Conservation (phyloP, 2,113 vertebrate genomes). For the Psittacula cyanocephala region DNA sequence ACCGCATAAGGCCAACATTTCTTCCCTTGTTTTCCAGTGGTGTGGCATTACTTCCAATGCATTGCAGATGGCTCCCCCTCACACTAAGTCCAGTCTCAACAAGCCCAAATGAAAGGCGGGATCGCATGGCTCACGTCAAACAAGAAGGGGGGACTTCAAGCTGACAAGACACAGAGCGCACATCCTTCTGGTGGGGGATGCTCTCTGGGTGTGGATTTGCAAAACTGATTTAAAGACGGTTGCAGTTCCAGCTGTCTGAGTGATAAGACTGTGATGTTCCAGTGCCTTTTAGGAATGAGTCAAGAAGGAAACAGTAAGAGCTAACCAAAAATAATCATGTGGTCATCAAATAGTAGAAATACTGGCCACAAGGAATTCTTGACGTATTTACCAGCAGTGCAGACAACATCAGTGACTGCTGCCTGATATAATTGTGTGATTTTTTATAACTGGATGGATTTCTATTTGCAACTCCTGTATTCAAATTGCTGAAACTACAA, state of each 20-base stretch:
- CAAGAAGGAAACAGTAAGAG: slow-evolving; percentile 15
- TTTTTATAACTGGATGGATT: not conserved
- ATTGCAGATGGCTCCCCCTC: fast-evolving
- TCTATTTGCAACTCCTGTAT: not conserved
- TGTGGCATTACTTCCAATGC: not conserved
- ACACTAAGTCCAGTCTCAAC: not conserved
- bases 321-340: not conserved
- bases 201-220: not conserved
- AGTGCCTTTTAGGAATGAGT: not conserved
- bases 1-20: not conserved
- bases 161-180: not conserved
- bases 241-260: not conserved
- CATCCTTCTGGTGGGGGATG: not conserved
- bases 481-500: not conserved
- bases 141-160: fast-evolving
- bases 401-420: not conserved
- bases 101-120: not conserved
- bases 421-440: not conserved
- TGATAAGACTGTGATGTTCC: not conserved
- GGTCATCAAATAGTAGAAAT: slow-evolving; percentile 17
- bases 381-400: not conserved
- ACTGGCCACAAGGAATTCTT: not conserved
- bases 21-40: not conserved
- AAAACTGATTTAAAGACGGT: not conserved
- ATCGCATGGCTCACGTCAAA: fast-evolving